Evolutionary conservation across 2,113 vertebrate genomes (phyloP), one percentile per base, ranked within the genome.

Genomic region (Podocnemis expansa): DNA sequence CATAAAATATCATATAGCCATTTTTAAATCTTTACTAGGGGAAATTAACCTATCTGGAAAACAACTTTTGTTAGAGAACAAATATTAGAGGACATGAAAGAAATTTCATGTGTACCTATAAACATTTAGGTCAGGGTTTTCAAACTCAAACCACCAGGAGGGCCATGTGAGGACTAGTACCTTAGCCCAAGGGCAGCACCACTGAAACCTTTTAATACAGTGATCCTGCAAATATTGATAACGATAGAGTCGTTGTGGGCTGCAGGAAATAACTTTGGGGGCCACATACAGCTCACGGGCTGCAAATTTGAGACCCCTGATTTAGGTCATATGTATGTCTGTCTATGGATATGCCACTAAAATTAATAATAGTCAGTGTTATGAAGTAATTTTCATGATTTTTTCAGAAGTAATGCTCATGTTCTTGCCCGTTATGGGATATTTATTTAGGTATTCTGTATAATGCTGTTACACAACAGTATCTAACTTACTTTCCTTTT

Each of bases 311-410:
- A n/a, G n/a, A n/a, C n/a, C n/a, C n/a, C n/a, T n/a, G n/a, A 85
- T 67, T 67, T 78, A 58, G 88, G 78, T 90, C 75, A 80, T 56
- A n/a, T 45, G 6, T 88, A 87, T 85, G 63, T 84, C 76, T 80
- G 80, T 89, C 41, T 84, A 78, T 76, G 84, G 54, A 87, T 89
- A 52, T 84, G 89, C 60, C 80, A 34, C 91, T 96, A 92, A 89
- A 58, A 55, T 29, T 2, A 0, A 78, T 84, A 88, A 41, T 70
- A 90, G 0, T 54, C 45, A 47, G 8, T 88, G 1, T 55, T 70
- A 93, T 87, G 55, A 88, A 80, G 41, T 60, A 79, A 63, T 95
- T 70, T 93, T 88, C 91, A 85, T 4, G 9, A 78, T 85, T 80
- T 87, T 90, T 82, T 47, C 5, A 79, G 1, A 6, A 58, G 38